Evolutionary conservation across 2,797 vertebrate genomes (phyloP), one percentile per base, ranked within the genome.

Genomic region (Morelia viridis): DNA sequence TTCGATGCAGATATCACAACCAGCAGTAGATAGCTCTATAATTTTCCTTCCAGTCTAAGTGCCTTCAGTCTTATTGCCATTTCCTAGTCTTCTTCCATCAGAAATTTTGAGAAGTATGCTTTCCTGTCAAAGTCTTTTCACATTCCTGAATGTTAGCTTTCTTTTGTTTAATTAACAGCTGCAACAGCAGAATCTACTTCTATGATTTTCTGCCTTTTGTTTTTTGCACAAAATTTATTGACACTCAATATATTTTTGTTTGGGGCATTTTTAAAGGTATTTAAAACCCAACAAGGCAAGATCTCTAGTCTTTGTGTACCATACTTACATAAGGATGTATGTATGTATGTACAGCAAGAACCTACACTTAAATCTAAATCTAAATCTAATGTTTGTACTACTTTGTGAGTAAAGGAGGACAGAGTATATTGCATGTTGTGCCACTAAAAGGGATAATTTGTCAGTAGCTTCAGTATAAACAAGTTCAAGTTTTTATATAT

Each of bases 11-110:
- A 17, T 87, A 58, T 89, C 31, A 65, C 64, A 89, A 68, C 60
- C 83, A 89, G 65, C 64, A 87, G 31, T 93, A 89, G 91, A 89
- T 41, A 91, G n/a, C 61, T 58, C 87, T 89, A 24, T 71, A 31
- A 12, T 76, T 91, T 80, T 13, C 8, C 64, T 65, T 87, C 26
- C 46, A 91, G 88, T 58, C 83, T 93, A 50, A 41, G 12, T 87
- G 58, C 50, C 58, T 89, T 87, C 10, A 35, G 26, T 80, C 12
- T 58, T 60, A 35, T 50, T 87, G 56, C 84, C 61, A 58, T 71
- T 91, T 83, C 50, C 26, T 28, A 87, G 87, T 41, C 50, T 50
- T 4, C 15, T 19, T 64, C 12, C 35, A 62, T 53, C 85, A 46
- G 58, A 89, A 56, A 28, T n/a, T 93, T 64, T 91, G 89, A 65